Conservation (phyloP, 2,888 invertebrate genomes). For the Amblyjoppa proteus region DNA sequence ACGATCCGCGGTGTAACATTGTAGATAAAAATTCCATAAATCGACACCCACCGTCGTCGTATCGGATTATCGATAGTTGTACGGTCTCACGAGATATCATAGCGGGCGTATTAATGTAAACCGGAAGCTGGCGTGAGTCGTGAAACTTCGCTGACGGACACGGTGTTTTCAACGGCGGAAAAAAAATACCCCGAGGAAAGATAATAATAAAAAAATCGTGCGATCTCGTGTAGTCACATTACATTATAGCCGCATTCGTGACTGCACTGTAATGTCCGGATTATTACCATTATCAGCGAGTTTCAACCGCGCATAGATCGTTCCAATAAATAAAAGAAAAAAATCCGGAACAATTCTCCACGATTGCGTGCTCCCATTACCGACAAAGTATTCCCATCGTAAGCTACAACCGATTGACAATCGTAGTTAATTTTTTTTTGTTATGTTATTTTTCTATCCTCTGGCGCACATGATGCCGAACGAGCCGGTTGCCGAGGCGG, state of each 20-base stretch:
- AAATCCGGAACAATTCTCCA: neutral
- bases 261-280: slow-evolving; percentile 48
- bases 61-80: slow-evolving; percentile 81
- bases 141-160: slow-evolving; percentile 78
- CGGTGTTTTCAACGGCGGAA: slow-evolving; percentile 77
- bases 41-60: slow-evolving; percentile 78
- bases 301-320: neutral
- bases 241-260: slow-evolving; percentile 24
- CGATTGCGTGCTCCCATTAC: slow-evolving; percentile 17
- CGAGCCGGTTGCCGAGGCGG: neutral
- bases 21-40: slow-evolving; percentile 71
- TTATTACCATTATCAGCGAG: neutral
- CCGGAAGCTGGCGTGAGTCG: slow-evolving; percentile 62
- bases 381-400: slow-evolving; percentile 1
- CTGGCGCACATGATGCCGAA: neutral
- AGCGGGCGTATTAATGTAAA: slow-evolving; percentile 37
- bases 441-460: neutral
- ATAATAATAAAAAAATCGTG: neutral
- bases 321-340: slow-evolving; percentile 1
- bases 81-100: slow-evolving; percentile 77
- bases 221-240: neutral
- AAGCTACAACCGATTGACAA: slow-evolving; percentile 6
- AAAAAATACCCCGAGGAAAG: slow-evolving; percentile 35
- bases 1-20: slow-evolving; percentile 73
- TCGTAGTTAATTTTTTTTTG: neutral